Evolutionary conservation across 2,113 vertebrate species (phyloP), one percentile per base, ranked within the genome.

Genomic region (Siphamia tubifer): DNA sequence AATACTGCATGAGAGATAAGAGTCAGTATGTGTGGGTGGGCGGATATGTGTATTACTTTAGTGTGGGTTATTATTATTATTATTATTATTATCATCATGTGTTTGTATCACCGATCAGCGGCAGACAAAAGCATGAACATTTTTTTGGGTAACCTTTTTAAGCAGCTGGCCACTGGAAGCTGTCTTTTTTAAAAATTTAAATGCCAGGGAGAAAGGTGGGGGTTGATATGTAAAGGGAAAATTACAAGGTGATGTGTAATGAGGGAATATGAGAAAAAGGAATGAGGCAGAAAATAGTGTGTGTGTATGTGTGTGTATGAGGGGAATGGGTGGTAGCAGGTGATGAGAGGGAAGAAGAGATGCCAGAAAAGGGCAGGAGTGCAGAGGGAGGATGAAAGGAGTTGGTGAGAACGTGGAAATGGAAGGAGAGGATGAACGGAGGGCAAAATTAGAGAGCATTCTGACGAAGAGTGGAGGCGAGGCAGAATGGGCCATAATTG

Each of bases 401-500:
- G 64, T 64, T 17, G 6, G 17, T 35, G 49, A 16, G 31, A 67
- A 66, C 19, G 64, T 21, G 20, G 19, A 62, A 55, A 48, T 40
- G 21, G 66, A 32, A 55, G 45, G 54, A 47, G 47, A 52, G 68
- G 24, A 8, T 48, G 36, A 77, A 68, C 36, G 2, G 55, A 52
- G 77, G 25, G 57, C 24, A 1, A 83, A 63, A 81, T 79, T 66
- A 68, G 45, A 69, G 74, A 25, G 53, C 21, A 61, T 74, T 64
- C 30, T 23, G 61, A 80, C 69, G 47, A 53, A 42, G 28, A 77
- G 77, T 36, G 31, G 43, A 68, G 44, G 74, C 57, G 51, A 28
- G 27, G 65, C 75, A 77, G 57, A 85, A 77, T 68, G 53, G 45
- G 60, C 9, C 23, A 74, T 80, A 86, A 88, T 83, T 88, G 79